Evolutionary conservation across 1,140 invertebrate genomes (phyloP), one percentile per base, ranked within the genome.

Genomic region (Charaxes varanes): DNA sequence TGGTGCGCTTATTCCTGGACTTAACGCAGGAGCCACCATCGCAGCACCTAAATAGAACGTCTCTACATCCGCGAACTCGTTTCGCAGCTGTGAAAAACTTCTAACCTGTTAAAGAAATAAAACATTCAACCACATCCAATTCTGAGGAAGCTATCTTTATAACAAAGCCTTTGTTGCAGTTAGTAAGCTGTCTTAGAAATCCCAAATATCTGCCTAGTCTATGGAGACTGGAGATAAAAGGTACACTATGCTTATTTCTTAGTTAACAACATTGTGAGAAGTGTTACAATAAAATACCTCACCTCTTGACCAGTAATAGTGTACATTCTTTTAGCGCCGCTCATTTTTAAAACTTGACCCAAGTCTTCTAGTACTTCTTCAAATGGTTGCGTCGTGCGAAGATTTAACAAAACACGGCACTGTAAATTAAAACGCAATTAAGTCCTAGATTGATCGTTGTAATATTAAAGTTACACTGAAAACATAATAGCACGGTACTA

Each of bases 281-380:
- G 2, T 31, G 27, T 22, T 6, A 13, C 8, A 12, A 7, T 32
- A 14, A 26, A 37, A 16, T n/a, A 16, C 10, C 14, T 54, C 86
- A 95, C 94, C 89, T 96, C 94, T 88, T 95, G 93, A 37, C 94
- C 94, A 4, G 91, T 92, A 14, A 94, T 91, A 28, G 94, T 96
- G 78, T 93, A 95, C 91, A 97, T 95, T 80, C 91, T 88, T 73
- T 93, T 93, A 38, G 93, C 93, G 43, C 93, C 92, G 59, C 90
- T 93, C 90, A 96, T 93, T 86, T 95, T 96, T 22, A 97, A 86
- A 24, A 96, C 94, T 86, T 96, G 93, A 44, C 94, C 94, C 56
- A 97, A 87, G 85, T 97, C 96, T 70, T 93, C 91, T 35, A 98
- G 83, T n/a, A 98, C 93, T 67, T 97, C 95, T 83, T 98, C 96